These are phyloP conservation scores for Scaptomyza hsui DNA, from an alignment of 1,140 invertebrate species.

Conservation along the genomic window DNA sequence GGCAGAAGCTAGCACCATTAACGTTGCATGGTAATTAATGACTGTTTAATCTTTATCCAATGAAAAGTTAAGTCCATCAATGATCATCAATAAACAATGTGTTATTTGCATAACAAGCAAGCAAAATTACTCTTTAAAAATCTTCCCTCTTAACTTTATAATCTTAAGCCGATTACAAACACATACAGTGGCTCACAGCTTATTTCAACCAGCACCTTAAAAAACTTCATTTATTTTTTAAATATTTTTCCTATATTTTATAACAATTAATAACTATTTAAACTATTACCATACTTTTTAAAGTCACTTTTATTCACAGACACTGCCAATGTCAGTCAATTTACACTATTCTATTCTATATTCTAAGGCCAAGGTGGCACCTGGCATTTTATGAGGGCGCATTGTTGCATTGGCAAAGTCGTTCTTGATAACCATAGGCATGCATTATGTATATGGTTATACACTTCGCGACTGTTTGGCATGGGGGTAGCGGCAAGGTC, in stretches of 20 bases:
- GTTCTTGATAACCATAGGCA: constrained; percentile 33
- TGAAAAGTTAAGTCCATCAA: no score
- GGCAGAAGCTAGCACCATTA: constrained; percentile 47
- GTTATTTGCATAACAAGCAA: no score
- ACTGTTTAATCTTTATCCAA: not conserved
- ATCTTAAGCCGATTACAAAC: no score
- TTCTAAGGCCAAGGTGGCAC: constrained; percentile 63
- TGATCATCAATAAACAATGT: no score
- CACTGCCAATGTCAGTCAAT: constrained; percentile 65
- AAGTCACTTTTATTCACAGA: constrained; percentile 32
- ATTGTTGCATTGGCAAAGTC: constrained; percentile 47
- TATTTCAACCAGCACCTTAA: no score
- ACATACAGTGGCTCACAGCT: no score
- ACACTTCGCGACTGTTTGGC: constrained; percentile 10
- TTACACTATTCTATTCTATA: constrained; percentile 48
- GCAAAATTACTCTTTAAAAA: no score
- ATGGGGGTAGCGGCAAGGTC: constrained; percentile 30
- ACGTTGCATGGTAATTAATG: constrained; percentile 25
- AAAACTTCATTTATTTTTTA: no score
- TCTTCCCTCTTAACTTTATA: no score
- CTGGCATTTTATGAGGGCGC: constrained; percentile 70
- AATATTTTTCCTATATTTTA: no score
- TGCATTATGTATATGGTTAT: constrained; percentile 24
- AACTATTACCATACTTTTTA: no score
- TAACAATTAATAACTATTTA: no score